Evolutionary conservation across 2,888 invertebrate genomes (phyloP), one percentile per base, ranked within the genome.

Genomic region (Odiellus spinosus): DNA sequence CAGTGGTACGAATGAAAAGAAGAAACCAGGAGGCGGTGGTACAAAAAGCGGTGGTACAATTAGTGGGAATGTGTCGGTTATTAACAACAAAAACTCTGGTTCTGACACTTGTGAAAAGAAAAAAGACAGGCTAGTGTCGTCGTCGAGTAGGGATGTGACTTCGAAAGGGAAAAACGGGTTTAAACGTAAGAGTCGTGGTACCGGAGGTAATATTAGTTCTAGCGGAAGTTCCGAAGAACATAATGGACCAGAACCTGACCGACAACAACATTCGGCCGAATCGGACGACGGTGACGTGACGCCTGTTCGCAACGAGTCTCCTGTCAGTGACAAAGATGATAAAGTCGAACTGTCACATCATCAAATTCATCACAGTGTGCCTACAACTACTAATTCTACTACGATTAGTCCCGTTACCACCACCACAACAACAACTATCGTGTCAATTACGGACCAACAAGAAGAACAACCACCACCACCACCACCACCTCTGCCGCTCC

Each of bases 1-100:
- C 6, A 42, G 46, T n/a, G 52, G 50, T 17, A 48, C 49, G 14
- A 48, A 50, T 18, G 36, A 18, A 2, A 52, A 51, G 41, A 19
- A 40, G n/a, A 14, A 26, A 21, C 15, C 40, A 3, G 45, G 48
- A 35, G 44, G 50, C 3, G 46, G 39, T 19, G 19, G 43, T 18
- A 34, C 21, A 6, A 41, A 35, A 44, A 44, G 10, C 10, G 47
- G 10, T 11, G 40, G 10, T 8, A 35, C 34, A 46, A 48, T 42
- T 42, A 36, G n/a, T 42, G 17, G n/a, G 35, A 43, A n/a, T 42
- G 26, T 26, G 4, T 6, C 26, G 5, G 26, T 26, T 26, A 26
- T 6, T 8, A 26, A 26, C 8, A 26, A 26, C 8, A 26, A 8
- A 26, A 26, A 18, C 15, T 17, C 38, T 38, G 1, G 38, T 17